Conservation (phyloP, 2,797 vertebrate species). For the Eleutherodactylus coqui region DNA sequence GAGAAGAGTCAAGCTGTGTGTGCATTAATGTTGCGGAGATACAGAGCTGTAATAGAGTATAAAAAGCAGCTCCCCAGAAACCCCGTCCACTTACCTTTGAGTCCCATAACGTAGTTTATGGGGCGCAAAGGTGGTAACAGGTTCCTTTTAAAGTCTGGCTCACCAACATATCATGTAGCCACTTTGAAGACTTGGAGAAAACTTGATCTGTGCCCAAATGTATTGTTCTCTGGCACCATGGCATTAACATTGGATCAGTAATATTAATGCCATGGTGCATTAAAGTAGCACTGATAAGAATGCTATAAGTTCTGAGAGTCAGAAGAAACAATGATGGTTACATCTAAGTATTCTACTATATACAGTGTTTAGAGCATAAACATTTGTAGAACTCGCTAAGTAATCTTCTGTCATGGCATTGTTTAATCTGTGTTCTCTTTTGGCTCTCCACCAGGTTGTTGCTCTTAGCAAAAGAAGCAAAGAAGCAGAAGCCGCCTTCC, state of each 20-base stretch:
- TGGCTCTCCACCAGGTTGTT: conserved; percentile 87
- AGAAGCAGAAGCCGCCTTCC: conserved; percentile 96
- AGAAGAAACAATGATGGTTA: background rate
- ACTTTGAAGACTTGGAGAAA: too few relatives aligned
- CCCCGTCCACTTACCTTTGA: too few relatives aligned
- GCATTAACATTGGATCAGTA: background rate
- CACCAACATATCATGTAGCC: too few relatives aligned
- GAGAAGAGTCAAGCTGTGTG: too few relatives aligned
- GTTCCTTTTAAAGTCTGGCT: too few relatives aligned
- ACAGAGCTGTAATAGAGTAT: too few relatives aligned
- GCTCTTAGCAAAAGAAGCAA: conserved; percentile 96
- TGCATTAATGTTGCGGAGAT: too few relatives aligned
- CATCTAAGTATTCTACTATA: background rate
- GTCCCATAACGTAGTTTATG: too few relatives aligned
- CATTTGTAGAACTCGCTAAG: background rate
- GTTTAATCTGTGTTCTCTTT: conserved; percentile 34
- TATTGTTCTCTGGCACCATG: background rate
- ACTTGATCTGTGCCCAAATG: too few relatives aligned
- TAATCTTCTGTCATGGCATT: background rate
- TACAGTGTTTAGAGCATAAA: background rate
- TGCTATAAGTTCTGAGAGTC: background rate
- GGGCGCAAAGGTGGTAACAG: too few relatives aligned
- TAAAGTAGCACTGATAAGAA: background rate
- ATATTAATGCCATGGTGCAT: too few relatives aligned
- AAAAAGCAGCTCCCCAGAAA: too few relatives aligned